A percentile compares a stretch with the other conserved stretches of the same genome.
Conservation (phyloP, 2,888 invertebrate genomes). For the Deilephila porcellus region DNA sequence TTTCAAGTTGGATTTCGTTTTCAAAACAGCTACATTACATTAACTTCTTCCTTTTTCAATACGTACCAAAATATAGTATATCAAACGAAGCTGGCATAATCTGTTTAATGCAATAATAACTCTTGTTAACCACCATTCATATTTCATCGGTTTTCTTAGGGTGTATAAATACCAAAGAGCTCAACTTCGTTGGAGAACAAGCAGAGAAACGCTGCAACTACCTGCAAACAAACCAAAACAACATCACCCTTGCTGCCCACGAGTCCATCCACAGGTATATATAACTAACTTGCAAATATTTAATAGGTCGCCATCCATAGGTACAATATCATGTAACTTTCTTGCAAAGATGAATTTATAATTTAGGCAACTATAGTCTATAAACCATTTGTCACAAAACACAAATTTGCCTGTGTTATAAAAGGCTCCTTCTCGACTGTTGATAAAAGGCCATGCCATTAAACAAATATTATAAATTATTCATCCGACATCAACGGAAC, state of each 20-base stretch:
- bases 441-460: not conserved
- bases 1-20: no score
- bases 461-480: slow-evolving; percentile 41
- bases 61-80: no score
- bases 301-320: not conserved
- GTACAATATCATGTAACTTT: no score
- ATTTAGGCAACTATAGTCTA: no score
- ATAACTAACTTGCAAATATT: not conserved
- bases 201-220: slow-evolving; percentile 85
- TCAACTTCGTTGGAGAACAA: slow-evolving; percentile 87
- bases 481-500: slow-evolving; percentile 41
- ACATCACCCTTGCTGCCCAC: slow-evolving; percentile 84
- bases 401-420: not conserved
- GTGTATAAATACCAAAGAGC: slow-evolving; percentile 88
- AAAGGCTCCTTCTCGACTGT: not conserved
- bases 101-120: no score
- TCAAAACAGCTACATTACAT: no score
- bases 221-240: slow-evolving; percentile 75
- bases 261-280: slow-evolving; percentile 70
- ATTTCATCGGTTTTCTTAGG: slow-evolving; percentile 56
- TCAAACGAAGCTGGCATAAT: no score
- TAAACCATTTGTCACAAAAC: not conserved
- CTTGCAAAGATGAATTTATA: no score
- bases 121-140: not conserved
- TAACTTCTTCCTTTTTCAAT: no score